These are phyloP conservation scores for Tetramorium parvispinum DNA, from an alignment of 1,140 invertebrate genomes.

Conservation along the genomic window DNA sequence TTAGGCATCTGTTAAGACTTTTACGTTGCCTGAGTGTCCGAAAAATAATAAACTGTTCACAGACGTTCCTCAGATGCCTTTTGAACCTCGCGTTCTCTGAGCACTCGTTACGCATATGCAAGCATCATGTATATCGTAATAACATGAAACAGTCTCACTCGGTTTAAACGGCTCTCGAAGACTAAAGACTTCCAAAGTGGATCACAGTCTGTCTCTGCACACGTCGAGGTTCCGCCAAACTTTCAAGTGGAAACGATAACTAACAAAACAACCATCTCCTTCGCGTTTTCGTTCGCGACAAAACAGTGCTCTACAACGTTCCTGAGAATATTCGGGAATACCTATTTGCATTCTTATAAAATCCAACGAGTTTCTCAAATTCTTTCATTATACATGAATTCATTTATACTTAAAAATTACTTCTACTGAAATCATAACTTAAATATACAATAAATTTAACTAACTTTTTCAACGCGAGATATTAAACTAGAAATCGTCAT, in stretches of 20 bases:
- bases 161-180: conserved; percentile 78
- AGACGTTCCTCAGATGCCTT: neutral
- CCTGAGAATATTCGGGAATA: conserved; percentile 1
- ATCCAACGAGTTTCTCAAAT: conserved; percentile 9
- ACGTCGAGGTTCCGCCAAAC: conserved; percentile 73
- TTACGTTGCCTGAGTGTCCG: neutral
- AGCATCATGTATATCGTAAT: conserved; percentile 36
- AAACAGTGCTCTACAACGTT: conserved; percentile 15
- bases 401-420: neutral
- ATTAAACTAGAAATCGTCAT: conserved; percentile 7
- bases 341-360: conserved; percentile 10
- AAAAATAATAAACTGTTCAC: neutral
- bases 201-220: conserved; percentile 84
- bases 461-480: neutral
- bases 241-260: conserved; percentile 41
- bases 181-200: conserved; percentile 81
- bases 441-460: conserved; percentile 18
- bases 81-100: neutral
- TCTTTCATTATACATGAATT: neutral
- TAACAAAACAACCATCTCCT: conserved; percentile 6
- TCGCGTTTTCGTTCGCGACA: neutral
- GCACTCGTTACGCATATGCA: neutral
- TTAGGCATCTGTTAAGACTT: neutral
- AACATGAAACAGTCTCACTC: conserved; percentile 71
- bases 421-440: neutral